Evolutionary conservation across 2,888 invertebrate genomes (phyloP).

Genomic region (Bellardia pandia): DNA sequence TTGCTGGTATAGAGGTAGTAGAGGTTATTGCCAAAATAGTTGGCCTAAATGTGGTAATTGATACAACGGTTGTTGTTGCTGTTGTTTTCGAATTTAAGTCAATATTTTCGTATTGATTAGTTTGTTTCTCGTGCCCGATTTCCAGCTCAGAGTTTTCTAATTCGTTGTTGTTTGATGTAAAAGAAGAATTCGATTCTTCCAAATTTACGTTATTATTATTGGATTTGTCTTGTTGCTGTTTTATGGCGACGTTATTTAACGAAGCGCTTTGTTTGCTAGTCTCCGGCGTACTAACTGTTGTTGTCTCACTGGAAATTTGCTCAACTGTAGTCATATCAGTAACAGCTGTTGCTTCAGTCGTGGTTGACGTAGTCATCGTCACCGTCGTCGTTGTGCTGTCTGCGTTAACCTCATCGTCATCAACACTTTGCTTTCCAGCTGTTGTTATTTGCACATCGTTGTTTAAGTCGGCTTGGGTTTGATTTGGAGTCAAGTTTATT

Average conservation of each 20-base stretch:
- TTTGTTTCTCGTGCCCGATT: constrained; percentile 60
- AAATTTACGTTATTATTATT: constrained; percentile 61
- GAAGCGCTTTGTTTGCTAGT: constrained; percentile 77
- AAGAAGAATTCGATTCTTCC: constrained; percentile 40
- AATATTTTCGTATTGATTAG: constrained; percentile 70
- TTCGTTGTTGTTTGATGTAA: constrained; percentile 50
- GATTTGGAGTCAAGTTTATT: constrained; percentile 72
- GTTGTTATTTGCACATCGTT: constrained; percentile 41
- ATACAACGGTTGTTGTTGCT: constrained; percentile 69
- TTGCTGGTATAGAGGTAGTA: constrained; percentile 65
- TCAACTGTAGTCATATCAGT: constrained; percentile 68
- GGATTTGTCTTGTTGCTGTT: constrained; percentile 31
- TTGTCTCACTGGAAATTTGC: constrained; percentile 74
- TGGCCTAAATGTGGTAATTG: constrained; percentile 74
- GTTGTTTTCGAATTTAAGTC: constrained; percentile 62
- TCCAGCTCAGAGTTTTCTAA: constrained; percentile 38
- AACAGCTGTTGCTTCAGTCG: constrained; percentile 53
- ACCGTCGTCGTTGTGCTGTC: neutral
- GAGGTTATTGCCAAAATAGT: constrained; percentile 69
- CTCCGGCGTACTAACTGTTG: constrained; percentile 79
- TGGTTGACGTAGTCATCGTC: neutral
- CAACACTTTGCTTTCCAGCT: constrained; percentile 23
- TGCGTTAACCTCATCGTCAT: constrained; percentile 15
- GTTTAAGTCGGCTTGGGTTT: constrained; percentile 34
- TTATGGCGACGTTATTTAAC: constrained; percentile 12